Percentiles rank a stretch among this genome's conserved stretches.
Conservation (phyloP, 2,888 invertebrate species). For the Adela reaumurella region DNA sequence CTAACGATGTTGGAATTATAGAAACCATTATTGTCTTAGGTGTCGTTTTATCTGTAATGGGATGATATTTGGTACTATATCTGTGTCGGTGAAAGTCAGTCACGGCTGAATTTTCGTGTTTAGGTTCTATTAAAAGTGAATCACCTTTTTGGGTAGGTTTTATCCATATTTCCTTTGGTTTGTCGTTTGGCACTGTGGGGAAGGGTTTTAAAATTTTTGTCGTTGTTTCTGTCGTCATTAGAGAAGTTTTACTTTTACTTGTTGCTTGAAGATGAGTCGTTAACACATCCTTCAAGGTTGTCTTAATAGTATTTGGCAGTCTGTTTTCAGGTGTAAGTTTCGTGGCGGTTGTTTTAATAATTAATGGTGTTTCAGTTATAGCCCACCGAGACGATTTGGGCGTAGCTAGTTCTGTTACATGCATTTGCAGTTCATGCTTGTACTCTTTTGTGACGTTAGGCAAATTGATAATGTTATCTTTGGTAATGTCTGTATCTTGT, state of each 20-base stretch:
- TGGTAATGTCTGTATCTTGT: conserved; percentile 8
- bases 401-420: not conserved
- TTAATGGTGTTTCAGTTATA: conserved; percentile 6
- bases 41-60: conserved; percentile 28
- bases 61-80: conserved; percentile 26
- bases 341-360: conserved; percentile 8
- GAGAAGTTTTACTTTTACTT: conserved; percentile 8
- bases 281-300: not conserved
- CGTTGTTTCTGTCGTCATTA: conserved; percentile 2
- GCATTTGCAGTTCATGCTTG: not conserved
- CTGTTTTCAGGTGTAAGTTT: not conserved
- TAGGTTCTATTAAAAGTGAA: conserved; percentile 26
- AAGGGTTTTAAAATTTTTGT: conserved; percentile 19
- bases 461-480: not conserved
- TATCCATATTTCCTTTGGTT: conserved; percentile 52
- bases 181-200: conserved; percentile 33
- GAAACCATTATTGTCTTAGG: conserved; percentile 48
- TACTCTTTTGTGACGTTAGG: not conserved
- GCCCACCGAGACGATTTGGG: conserved; percentile 10
- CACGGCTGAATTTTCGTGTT: conserved; percentile 25
- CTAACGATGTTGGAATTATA: conserved; percentile 47
- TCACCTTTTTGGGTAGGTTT: conserved; percentile 50
- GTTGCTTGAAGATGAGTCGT: conserved; percentile 3
- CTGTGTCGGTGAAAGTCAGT: conserved; percentile 20
- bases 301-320: not conserved